Evolutionary conservation across 2,888 invertebrate genomes (phyloP).

Genomic region (Tetranychus piercei): DNA sequence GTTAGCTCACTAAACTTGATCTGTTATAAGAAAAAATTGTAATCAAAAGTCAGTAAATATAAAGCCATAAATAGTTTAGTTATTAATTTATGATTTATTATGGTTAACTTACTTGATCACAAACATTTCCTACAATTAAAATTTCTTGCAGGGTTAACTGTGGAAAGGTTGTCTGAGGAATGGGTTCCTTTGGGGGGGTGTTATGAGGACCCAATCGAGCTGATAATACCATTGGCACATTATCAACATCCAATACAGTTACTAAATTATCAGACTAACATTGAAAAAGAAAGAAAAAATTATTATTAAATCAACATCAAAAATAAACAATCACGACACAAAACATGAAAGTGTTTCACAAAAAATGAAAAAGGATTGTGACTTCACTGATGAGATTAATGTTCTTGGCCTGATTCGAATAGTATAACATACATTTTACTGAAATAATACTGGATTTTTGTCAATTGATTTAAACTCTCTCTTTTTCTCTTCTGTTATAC

Average conservation of each 20-base stretch:
- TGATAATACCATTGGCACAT: slow-evolving; percentile 59
- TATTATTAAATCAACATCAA: neutral
- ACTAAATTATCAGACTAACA: slow-evolving; percentile 61
- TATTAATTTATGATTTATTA: neutral
- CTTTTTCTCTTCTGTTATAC: neutral
- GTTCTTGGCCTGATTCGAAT: neutral
- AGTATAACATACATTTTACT: neutral
- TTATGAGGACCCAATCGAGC: slow-evolving; percentile 66
- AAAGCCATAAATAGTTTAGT: neutral
- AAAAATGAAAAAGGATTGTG: neutral
- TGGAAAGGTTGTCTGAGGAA: slow-evolving; percentile 51
- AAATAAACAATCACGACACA: slow-evolving; percentile 9
- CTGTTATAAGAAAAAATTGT: slow-evolving; percentile 30
- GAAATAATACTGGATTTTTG: neutral
- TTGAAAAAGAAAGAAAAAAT: slow-evolving; percentile 17
- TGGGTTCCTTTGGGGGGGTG: slow-evolving; percentile 69
- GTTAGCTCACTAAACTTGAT: slow-evolving; percentile 90
- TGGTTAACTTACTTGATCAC: slow-evolving; percentile 47
- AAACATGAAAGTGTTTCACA: neutral
- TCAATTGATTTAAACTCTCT: neutral
- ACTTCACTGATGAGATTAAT: neutral
- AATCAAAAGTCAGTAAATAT: neutral
- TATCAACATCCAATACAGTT: slow-evolving; percentile 67
- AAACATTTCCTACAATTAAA: slow-evolving; percentile 75
- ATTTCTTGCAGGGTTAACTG: slow-evolving; percentile 68